Evolutionary conservation across 2,888 invertebrate genomes (phyloP).

Genomic region (Proisotoma minuta): DNA sequence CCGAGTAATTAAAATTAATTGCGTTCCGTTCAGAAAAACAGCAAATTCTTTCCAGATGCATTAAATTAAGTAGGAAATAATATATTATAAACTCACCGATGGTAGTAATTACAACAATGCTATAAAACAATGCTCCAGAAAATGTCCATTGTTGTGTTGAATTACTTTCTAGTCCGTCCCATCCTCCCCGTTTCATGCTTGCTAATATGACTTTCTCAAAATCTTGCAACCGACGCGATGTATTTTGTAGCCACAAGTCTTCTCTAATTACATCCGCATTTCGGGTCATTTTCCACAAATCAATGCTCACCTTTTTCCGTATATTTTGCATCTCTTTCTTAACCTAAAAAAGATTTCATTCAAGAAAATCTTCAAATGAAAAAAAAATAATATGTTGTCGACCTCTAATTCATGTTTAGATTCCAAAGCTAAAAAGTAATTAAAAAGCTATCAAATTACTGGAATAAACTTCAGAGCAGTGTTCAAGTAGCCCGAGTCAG

Average conservation of each 20-base stretch:
- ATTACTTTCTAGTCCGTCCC: conserved; percentile 52
- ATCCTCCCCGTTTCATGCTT: conserved; percentile 72
- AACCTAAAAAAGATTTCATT: conserved; percentile 56
- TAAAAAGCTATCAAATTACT: background rate
- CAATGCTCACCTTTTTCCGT: conserved; percentile 69
- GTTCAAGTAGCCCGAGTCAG: too few species aligned
- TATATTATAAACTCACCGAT: conserved; percentile 36
- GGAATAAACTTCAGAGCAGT: too few species aligned
- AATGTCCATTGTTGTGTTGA: conserved; percentile 72
- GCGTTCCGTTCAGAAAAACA: too few species aligned
- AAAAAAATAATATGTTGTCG: background rate
- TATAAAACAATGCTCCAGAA: conserved; percentile 88
- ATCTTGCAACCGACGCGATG: conserved; percentile 56
- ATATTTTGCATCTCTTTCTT: conserved; percentile 69
- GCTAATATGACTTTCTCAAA: conserved; percentile 24
- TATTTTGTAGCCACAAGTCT: conserved; percentile 71
- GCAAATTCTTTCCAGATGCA: background rate
- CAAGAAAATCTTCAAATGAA: background rate
- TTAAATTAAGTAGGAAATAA: background rate
- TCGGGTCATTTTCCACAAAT: conserved; percentile 70
- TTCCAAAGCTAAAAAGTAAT: conserved; percentile 26
- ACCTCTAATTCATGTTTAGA: conserved; percentile 32
- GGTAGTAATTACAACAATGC: conserved; percentile 65
- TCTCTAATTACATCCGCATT: conserved; percentile 62
- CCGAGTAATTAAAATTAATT: conserved; percentile 9